A percentile compares a stretch with the other conserved stretches of the same genome.
phyloP scores from a whole-genome alignment of 2,888 invertebrate genomes.

The Dysmachus trigonus region DNA sequence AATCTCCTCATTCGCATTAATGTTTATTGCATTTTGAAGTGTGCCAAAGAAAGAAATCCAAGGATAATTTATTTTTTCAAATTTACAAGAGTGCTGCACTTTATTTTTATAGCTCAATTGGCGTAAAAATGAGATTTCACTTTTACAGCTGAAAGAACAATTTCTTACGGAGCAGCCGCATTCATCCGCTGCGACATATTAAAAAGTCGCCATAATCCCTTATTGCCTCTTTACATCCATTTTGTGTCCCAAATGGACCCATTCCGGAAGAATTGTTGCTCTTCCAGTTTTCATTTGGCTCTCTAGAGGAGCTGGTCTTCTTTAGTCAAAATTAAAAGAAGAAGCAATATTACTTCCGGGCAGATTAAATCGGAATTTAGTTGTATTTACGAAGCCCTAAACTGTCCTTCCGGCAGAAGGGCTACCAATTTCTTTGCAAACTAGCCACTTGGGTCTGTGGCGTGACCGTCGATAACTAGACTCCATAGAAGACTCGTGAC shows the following conservation, averaged over 20 bases:
- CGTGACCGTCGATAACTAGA: background rate
- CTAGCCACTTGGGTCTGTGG: background rate
- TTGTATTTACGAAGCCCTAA: background rate
- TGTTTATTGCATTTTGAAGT: background rate
- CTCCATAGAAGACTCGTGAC: background rate
- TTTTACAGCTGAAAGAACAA: background rate
- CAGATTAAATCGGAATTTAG: background rate
- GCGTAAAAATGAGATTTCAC: background rate
- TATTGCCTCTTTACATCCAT: background rate
- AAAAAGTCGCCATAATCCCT: background rate
- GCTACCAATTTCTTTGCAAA: background rate
- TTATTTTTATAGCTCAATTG: background rate
- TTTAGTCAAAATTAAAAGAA: background rate
- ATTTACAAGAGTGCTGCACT: background rate
- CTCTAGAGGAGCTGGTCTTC: background rate
- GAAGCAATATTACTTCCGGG: background rate
- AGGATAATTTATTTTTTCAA: background rate
- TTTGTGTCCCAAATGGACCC: background rate
- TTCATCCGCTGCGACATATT: background rate
- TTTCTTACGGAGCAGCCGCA: background rate
- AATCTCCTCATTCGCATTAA: no score
- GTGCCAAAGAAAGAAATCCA: background rate
- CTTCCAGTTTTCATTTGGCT: background rate
- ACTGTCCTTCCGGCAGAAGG: background rate
- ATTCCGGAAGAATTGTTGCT: background rate